Base-by-base conservation (phyloP, 2,797 vertebrate genomes). In the Cygnus olor region DNA sequence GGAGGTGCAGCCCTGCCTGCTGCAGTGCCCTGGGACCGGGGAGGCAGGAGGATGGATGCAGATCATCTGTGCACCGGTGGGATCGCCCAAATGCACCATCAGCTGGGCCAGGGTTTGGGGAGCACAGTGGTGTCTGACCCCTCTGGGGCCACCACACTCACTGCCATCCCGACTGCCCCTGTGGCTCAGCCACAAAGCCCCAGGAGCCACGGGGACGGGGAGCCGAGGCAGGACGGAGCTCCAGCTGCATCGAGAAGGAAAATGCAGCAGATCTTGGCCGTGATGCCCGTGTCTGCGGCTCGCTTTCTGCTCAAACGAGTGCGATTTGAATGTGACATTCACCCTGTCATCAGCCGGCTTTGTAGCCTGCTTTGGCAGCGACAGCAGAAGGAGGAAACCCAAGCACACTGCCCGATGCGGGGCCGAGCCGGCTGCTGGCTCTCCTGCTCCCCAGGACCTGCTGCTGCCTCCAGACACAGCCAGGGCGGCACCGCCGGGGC, bases 81-180 rank as follows among this genome's bases (percentile, higher is more conserved):
- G 27, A 14, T 44, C 4, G 5, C 38, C 38, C 40, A 32, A 8
- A 45, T 0, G 3, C 36, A 18, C 38, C 42, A 3, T 2, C 2
- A 14, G 1, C 20, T 0, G 1, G 19, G 34, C 27, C 0, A 1
- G 30, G 44, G 56, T 11, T 3, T 6, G 0, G 0, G 64, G 65
- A 74, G 38, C 68, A 14, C 2, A 0, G 32, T 3, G 47, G 68
- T 2, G 11, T 60, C 83, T 3, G 58, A 28, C 9, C 10, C 8
- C 6, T 30, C 25, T 15, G 25, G 51, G 51, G 9, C 51, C 14
- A 53, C 25, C 51, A 27, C 5, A 9, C 51, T 53, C 25, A 2
- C 51, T 24, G 7, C 25, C 14, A 15, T 53, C 51, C 25, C 3
- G 9, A 27, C 51, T 28, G 51, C 51, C 51, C 25, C 25, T 27